These are phyloP conservation scores for Penaeus monodon DNA, from an alignment of 2,888 invertebrate genomes.

Conservation along the genomic window DNA sequence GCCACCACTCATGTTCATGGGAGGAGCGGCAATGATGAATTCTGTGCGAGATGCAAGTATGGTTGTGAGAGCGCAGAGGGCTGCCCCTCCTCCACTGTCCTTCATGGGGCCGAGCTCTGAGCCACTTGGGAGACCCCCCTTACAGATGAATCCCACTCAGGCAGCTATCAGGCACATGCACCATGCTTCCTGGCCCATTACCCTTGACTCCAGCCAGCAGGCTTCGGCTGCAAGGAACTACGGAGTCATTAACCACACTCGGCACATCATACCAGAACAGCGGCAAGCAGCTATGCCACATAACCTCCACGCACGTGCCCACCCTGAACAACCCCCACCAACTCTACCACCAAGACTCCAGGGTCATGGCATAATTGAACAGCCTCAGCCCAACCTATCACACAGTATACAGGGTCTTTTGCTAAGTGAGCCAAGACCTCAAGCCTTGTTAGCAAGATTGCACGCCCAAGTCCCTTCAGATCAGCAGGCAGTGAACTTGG, in stretches of 20 bases:
- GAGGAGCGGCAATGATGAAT: conserved; percentile 8
- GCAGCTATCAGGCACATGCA: not conserved
- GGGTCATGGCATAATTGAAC: too few relatives aligned
- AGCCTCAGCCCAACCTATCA: not conserved
- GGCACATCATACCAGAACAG: conserved; percentile 25
- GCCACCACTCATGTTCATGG: conserved; percentile 50
- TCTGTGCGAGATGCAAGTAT: not conserved
- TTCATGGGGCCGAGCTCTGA: conserved; percentile 45
- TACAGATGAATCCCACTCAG: not conserved
- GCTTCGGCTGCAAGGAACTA: conserved; percentile 17
- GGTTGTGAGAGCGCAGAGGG: not conserved
- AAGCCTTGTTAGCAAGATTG: not conserved
- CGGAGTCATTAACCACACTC: conserved; percentile 41
- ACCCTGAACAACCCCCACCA: not conserved
- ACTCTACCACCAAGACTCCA: not conserved
- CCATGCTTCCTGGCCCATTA: not conserved
- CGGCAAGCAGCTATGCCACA: too few relatives aligned
- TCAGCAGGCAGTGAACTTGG: not conserved
- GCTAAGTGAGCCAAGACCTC: not conserved
- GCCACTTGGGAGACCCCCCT: not conserved
- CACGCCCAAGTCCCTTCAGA: not conserved
- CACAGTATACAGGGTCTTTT: conserved; percentile 15
- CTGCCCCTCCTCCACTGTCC: conserved; percentile 42
- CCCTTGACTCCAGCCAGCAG: conserved; percentile 16
- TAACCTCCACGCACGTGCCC: not conserved